A percentile compares a stretch with the other conserved stretches of the same genome.
Conservation (phyloP, 1,140 invertebrate species). For the Heterodera carotae region DNA sequence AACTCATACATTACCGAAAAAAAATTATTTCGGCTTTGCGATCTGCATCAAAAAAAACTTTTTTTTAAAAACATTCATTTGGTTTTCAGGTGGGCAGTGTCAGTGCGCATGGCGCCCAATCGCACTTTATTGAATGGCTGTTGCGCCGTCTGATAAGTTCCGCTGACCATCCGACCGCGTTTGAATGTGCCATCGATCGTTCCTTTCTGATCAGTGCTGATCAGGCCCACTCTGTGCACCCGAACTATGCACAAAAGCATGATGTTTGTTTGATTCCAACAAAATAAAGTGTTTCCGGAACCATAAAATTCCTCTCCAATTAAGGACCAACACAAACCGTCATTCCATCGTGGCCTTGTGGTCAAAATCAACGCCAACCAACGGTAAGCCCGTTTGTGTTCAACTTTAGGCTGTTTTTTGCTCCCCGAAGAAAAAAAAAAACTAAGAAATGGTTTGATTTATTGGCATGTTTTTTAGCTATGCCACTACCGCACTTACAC, state of each 20-base stretch:
- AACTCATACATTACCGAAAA: too few relatives aligned
- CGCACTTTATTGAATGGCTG: conserved; percentile 66
- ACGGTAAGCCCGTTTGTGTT: too few relatives aligned
- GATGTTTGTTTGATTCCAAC: conserved; percentile 56
- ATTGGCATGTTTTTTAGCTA: conserved; percentile 14
- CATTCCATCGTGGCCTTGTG: conserved; percentile 66
- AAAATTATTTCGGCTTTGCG: too few relatives aligned
- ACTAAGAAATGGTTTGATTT: too few relatives aligned
- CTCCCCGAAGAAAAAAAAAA: too few relatives aligned
- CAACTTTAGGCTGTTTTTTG: too few relatives aligned
- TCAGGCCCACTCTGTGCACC: conserved; percentile 69
- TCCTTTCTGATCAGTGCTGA: conserved; percentile 68
- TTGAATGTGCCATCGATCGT: conserved; percentile 55
- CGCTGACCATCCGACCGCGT: conserved; percentile 45
- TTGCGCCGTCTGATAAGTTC: conserved; percentile 55
- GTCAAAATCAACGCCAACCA: conserved; percentile 70
- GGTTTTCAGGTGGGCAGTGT: conserved; percentile 38
- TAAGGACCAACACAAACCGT: conserved; percentile 62
- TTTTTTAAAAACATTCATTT: neutral
- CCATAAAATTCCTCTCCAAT: too few relatives aligned
- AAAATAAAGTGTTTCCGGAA: too few relatives aligned
- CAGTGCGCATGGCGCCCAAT: conserved; percentile 64
- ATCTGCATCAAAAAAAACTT: too few relatives aligned
- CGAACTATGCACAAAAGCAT: conserved; percentile 66
- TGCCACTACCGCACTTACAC: conserved; percentile 68